Evolutionary conservation across 2,113 vertebrate genomes (phyloP).

Genomic region (Oenanthe oenanthe): DNA sequence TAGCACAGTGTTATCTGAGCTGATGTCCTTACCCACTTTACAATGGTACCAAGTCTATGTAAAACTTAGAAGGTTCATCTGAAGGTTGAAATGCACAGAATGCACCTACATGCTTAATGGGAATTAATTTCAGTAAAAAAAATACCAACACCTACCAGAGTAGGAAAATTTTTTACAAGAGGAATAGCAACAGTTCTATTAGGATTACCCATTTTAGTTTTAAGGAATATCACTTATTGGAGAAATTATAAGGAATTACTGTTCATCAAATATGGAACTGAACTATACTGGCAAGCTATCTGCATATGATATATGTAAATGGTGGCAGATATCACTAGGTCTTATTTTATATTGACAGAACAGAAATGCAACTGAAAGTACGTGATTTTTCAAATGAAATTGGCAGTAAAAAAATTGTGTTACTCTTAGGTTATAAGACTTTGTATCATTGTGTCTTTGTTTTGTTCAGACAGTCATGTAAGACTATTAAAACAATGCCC

Average conservation of each 20-base stretch:
- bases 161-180: neutral
- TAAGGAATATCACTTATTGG: neutral
- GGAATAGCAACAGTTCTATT: neutral
- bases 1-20: neutral
- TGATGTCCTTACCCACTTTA: neutral
- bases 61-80: neutral
- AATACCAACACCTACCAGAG: neutral
- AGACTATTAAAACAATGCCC: neutral
- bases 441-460: neutral
- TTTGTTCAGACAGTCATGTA: neutral
- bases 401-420: neutral
- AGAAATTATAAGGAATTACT: neutral
- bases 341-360: neutral
- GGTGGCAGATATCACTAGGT: neutral
- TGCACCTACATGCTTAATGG: accelerated
- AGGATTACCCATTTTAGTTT: neutral
- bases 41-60: neutral
- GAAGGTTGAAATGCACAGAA: neutral
- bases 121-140: neutral
- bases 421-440: neutral
- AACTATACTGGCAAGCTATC: neutral
- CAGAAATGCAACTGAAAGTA: neutral
- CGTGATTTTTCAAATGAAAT: neutral
- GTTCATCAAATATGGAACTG: neutral
- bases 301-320: neutral